Percentiles rank a stretch among this genome's conserved stretches.
Evolutionary conservation across 2,113 vertebrate genomes (phyloP).

Genomic region (Pristiophorus japonicus): DNA sequence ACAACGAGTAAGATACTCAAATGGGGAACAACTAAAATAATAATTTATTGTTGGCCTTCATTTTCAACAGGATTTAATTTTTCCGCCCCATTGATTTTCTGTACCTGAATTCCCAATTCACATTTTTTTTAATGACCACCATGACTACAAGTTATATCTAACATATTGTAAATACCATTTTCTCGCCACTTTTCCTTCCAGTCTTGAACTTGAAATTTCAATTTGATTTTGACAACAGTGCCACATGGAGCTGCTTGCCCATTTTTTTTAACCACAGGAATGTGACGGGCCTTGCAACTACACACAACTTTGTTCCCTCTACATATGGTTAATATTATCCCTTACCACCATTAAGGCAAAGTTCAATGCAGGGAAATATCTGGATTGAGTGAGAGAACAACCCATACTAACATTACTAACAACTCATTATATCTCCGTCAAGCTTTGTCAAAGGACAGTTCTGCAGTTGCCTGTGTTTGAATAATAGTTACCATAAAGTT

Average conservation of each 20-base stretch:
- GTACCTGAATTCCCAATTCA: not conserved
- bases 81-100: not conserved
- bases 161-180: not conserved
- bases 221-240: not conserved
- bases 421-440: not conserved
- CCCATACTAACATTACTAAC: not conserved
- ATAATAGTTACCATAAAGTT: not conserved
- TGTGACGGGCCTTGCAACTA: not conserved
- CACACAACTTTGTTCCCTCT: not conserved
- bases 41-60: too few species aligned
- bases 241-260: not conserved
- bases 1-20: too few species aligned
- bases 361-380: not conserved
- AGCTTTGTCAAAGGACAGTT: not conserved
- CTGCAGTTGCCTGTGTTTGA: not conserved
- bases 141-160: not conserved
- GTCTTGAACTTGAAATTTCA: not conserved
- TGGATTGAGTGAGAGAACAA: not conserved
- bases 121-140: not conserved
- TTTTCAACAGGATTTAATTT: too few species aligned
- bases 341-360: not conserved
- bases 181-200: not conserved
- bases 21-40: too few species aligned
- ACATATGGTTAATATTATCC: not conserved
- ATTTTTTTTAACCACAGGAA: not conserved